These are phyloP conservation scores for Pantelozetes paolii DNA, from an alignment of 2,888 invertebrate species.

Conservation along the genomic window DNA sequence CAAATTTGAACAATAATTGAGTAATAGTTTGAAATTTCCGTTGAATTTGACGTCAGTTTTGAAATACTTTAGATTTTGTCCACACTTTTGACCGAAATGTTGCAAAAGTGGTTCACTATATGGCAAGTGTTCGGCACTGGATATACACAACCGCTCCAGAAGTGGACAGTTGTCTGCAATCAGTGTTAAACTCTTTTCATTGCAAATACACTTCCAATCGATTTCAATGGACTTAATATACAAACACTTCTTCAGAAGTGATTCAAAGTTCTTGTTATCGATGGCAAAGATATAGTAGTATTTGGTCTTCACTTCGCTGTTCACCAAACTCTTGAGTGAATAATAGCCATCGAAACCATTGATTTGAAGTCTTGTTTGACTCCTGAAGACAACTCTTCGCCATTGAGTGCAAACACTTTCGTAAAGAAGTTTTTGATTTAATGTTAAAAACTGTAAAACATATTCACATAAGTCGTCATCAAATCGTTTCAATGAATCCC, in stretches of 20 bases:
- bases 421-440: neutral
- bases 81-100: neutral
- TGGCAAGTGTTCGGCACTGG: neutral
- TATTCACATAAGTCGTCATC: neutral
- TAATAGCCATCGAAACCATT: neutral
- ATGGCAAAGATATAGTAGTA: neutral
- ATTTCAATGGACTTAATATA: neutral
- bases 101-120: neutral
- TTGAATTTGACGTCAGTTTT: constrained; percentile 10
- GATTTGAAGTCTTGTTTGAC: neutral
- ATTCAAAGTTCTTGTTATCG: neutral
- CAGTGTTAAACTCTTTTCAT: neutral
- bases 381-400: constrained; percentile 7
- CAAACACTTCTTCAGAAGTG: constrained; percentile 1
- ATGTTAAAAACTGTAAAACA: neutral
- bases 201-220: constrained; percentile 18
- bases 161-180: neutral
- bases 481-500: neutral
- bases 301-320: neutral
- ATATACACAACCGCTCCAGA: neutral
- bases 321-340: neutral
- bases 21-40: constrained; percentile 1
- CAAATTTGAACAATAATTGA: constrained; percentile 6
- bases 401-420: constrained; percentile 9
- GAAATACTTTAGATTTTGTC: neutral